Evolutionary conservation across 92 coral and sea anemone species (phyloP).

Genomic region (Pocillopora meandrina): DNA sequence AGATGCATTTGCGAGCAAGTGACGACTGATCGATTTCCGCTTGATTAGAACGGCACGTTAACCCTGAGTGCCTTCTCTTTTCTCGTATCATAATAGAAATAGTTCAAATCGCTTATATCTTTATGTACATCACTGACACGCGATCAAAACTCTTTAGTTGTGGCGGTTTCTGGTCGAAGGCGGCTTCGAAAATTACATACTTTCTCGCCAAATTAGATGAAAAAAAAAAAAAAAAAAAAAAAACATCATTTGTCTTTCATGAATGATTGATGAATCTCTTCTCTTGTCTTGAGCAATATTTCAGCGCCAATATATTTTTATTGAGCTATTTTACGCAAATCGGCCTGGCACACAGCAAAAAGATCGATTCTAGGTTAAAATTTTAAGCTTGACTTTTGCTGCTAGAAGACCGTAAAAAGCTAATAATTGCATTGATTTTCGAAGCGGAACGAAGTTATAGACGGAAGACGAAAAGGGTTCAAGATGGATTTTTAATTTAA

Average conservation of each 20-base stretch:
- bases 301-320: neutral
- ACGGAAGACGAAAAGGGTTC: neutral
- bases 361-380: too few species aligned
- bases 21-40: conserved; percentile 15
- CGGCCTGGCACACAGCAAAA: neutral
- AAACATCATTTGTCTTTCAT: neutral
- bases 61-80: neutral
- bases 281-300: neutral
- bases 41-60: conserved; percentile 9
- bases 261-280: neutral
- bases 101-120: neutral
- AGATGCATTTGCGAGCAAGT: conserved; percentile 1
- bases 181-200: neutral
- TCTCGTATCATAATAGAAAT: neutral
- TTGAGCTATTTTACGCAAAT: neutral
- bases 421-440: neutral
- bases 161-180: neutral
- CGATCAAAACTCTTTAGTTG: too few species aligned
- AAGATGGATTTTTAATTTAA: neutral
- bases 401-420: neutral
- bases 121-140: neutral
- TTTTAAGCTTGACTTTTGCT: neutral
- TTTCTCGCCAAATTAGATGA: neutral
- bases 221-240: neutral
- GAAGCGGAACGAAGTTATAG: neutral